Conservation (phyloP, 2,113 vertebrate species). For the Struthio camelus region DNA sequence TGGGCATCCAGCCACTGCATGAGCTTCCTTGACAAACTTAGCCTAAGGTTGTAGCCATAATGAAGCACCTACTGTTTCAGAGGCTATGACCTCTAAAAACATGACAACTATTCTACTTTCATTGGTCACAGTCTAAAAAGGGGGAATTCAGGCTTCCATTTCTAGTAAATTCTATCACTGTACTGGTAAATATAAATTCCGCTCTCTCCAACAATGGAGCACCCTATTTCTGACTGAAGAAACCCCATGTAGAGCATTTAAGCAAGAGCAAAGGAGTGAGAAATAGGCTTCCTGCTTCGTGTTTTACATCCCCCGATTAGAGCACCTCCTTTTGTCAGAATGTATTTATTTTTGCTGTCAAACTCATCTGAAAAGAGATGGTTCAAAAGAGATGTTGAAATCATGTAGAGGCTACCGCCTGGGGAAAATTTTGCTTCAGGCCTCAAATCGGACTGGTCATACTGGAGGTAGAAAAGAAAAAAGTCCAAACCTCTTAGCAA, state of each 20-base stretch:
- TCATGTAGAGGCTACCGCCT: not conserved
- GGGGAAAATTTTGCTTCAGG: not conserved
- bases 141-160: not conserved
- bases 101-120: not conserved
- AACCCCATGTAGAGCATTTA: not conserved
- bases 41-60: not conserved
- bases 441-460: not conserved
- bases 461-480: not conserved
- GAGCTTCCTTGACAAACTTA: not conserved
- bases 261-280: not conserved
- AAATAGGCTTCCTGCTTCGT: not conserved
- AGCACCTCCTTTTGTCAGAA: not conserved
- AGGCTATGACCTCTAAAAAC: not conserved
- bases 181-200: not conserved
- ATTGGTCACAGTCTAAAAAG: not conserved
- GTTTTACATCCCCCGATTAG: not conserved
- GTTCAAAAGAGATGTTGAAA: not conserved
- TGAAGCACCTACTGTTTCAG: not conserved
- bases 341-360: not conserved
- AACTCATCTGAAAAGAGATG: slow-evolving; percentile 10
- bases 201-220: not conserved
- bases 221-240: not conserved
- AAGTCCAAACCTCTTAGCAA: not conserved
- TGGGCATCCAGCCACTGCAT: fast-evolving
- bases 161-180: not conserved